Evolutionary conservation across 2,797 vertebrate genomes (phyloP).

Genomic region (Cuculus canorus): DNA sequence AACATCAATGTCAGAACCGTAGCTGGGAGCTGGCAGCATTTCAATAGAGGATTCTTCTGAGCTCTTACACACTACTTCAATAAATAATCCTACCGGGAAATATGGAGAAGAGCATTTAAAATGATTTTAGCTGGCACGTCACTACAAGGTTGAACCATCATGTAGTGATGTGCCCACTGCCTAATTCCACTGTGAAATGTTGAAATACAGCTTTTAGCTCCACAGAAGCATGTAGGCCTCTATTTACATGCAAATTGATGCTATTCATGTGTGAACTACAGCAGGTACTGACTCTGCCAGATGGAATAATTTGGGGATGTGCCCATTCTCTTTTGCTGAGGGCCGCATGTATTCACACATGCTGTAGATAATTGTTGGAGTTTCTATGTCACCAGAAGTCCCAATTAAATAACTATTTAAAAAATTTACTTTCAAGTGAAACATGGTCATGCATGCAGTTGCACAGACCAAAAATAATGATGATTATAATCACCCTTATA

Average conservation of each 20-base stretch:
- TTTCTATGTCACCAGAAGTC: slow-evolving; percentile 50
- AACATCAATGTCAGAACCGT: slow-evolving; percentile 76
- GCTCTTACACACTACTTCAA: slow-evolving; percentile 69
- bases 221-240: slow-evolving; percentile 77
- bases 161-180: slow-evolving; percentile 73
- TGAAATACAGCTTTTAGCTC: slow-evolving; percentile 79
- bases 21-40: slow-evolving; percentile 73
- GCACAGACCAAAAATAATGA: slow-evolving; percentile 14
- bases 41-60: slow-evolving; percentile 75
- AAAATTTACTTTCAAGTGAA: slow-evolving; percentile 56
- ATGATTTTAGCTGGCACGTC: slow-evolving; percentile 76
- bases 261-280: slow-evolving; percentile 82
- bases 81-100: slow-evolving; percentile 75
- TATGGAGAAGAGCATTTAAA: slow-evolving; percentile 76
- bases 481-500: background rate
- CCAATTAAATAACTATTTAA: slow-evolving; percentile 71
- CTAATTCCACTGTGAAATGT: slow-evolving; percentile 80
- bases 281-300: slow-evolving; percentile 79
- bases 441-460: slow-evolving; percentile 20
- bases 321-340: slow-evolving; percentile 73
- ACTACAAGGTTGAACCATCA: slow-evolving; percentile 71
- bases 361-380: slow-evolving; percentile 52
- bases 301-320: slow-evolving; percentile 80
- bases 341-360: slow-evolving; percentile 65
- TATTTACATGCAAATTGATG: slow-evolving; percentile 83